Conservation (phyloP, 2,888 invertebrate species). For the Eugnorisma glareosa region DNA sequence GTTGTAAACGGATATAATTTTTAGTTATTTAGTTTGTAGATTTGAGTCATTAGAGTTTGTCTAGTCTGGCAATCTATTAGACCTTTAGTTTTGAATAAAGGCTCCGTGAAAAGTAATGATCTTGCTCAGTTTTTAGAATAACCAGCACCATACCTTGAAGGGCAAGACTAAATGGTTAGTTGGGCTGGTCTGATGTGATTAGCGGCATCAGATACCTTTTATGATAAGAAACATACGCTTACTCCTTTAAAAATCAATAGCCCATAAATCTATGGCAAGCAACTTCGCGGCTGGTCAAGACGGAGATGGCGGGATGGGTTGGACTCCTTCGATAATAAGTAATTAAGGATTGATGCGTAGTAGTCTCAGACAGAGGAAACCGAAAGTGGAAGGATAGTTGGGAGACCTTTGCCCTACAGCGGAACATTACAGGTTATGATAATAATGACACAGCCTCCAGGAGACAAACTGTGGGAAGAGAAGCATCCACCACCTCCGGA, state of each 20-base stretch:
- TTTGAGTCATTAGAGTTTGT: neutral
- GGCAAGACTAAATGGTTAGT: neutral
- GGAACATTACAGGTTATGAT: too few species aligned
- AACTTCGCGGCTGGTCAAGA: neutral
- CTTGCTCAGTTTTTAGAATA: neutral
- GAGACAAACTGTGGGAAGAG: too few species aligned
- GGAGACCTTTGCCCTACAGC: too few species aligned
- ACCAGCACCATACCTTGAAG: neutral
- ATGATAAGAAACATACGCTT: neutral
- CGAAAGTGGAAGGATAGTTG: too few species aligned
- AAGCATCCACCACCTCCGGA: too few species aligned
- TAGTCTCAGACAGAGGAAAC: too few species aligned
- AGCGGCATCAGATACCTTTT: neutral
- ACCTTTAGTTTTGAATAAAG: neutral
- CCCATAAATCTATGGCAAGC: too few species aligned
- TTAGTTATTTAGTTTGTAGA: slow-evolving; percentile 27
- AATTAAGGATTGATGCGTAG: neutral
- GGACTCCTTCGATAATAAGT: too few species aligned
- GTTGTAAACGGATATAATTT: slow-evolving; percentile 17
- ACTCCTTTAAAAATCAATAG: neutral
- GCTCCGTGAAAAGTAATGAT: neutral
- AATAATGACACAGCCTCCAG: too few species aligned
- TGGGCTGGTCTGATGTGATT: neutral
- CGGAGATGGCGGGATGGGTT: neutral
- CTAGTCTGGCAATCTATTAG: neutral